A percentile compares a stretch with the other conserved stretches of the same genome.
phyloP scores from a whole-genome alignment of 1,140 invertebrate genomes.

The Bombus turneri region DNA sequence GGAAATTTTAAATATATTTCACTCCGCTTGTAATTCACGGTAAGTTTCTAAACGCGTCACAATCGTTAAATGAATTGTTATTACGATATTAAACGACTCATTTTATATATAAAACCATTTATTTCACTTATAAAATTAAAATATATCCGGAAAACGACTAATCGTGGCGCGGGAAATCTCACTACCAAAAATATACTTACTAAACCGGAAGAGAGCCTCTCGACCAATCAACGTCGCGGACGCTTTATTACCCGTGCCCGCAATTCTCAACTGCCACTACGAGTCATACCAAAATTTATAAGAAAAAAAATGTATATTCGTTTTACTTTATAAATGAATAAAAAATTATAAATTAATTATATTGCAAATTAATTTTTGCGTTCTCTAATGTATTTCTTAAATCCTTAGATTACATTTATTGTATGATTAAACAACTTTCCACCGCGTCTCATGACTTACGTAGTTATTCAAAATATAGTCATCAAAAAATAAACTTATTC shows the following conservation, averaged over 20 bases:
- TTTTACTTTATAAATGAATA: background rate
- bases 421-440: background rate
- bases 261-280: constrained; percentile 27
- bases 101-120: background rate
- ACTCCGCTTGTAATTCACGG: too few relatives aligned
- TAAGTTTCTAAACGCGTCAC: background rate
- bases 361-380: background rate
- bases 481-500: background rate
- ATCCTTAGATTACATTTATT: background rate
- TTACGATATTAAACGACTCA: background rate
- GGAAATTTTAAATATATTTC: too few relatives aligned
- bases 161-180: constrained; percentile 14
- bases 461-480: background rate
- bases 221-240: constrained; percentile 20
- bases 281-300: background rate
- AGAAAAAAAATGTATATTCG: too few relatives aligned
- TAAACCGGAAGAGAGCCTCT: constrained; percentile 18
- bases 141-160: background rate
- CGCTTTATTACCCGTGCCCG: background rate
- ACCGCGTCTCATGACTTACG: background rate
- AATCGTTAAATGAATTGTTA: background rate
- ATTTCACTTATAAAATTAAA: background rate
- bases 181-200: background rate
- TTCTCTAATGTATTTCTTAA: background rate
- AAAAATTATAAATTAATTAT: too few relatives aligned